phyloP scores from a whole-genome alignment of 2,113 vertebrate genomes.

The Synodontis membranacea region DNA sequence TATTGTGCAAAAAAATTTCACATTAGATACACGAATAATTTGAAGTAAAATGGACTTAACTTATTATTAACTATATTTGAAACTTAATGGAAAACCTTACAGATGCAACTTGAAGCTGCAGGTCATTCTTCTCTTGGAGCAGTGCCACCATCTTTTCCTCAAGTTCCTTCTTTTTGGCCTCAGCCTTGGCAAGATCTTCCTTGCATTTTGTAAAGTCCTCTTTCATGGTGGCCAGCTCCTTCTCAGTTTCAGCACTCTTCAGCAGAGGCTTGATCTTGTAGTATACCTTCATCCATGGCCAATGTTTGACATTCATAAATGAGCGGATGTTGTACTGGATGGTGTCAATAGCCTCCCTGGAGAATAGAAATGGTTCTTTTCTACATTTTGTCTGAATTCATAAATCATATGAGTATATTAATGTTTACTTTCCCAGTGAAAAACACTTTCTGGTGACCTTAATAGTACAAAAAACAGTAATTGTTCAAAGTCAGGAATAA shows the following conservation, averaged over 20 bases:
- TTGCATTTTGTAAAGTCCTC: conserved; percentile 50
- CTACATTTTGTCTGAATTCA: background rate
- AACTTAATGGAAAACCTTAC: conserved; percentile 17
- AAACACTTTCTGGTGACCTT: background rate
- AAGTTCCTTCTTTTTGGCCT: conserved; percentile 53
- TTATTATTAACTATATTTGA: background rate
- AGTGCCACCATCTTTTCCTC: conserved; percentile 53
- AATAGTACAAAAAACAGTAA: background rate
- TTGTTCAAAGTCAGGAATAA: background rate
- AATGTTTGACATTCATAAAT: conserved; percentile 58
- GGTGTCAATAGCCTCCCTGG: conserved; percentile 41
- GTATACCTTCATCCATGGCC: conserved; percentile 58
- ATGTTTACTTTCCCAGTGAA: background rate
- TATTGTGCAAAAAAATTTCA: background rate
- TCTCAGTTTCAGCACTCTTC: conserved; percentile 57
- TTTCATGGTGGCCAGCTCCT: conserved; percentile 49
- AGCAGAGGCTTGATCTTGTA: conserved; percentile 58
- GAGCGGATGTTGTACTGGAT: conserved; percentile 54
- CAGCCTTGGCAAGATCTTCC: conserved; percentile 36
- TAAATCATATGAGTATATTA: background rate
- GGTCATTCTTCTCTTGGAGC: conserved; percentile 53
- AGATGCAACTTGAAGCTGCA: conserved; percentile 51
- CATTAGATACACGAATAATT: background rate
- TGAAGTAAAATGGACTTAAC: background rate
- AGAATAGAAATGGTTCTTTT: background rate